phyloP scores from a whole-genome alignment of 2,888 invertebrate species.

The Microplitis manilae region DNA sequence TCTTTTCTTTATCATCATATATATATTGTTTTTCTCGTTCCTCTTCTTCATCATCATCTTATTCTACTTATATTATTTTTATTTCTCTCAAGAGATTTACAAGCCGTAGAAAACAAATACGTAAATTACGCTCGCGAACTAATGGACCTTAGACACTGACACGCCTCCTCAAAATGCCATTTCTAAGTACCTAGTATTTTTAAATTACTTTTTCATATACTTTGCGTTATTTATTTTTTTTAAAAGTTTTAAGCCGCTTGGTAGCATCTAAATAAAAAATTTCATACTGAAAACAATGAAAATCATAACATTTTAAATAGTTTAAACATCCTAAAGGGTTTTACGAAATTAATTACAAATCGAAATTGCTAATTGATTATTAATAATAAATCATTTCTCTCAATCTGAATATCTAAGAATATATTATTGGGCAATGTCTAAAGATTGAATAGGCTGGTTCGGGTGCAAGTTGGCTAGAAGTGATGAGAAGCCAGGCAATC shows the following conservation, averaged over 20 bases:
- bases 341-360: too few species aligned
- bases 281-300: too few species aligned
- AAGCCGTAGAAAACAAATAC: slow-evolving; percentile 70
- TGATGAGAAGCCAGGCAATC: slow-evolving; percentile 69
- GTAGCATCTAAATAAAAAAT: too few species aligned
- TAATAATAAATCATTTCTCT: too few species aligned
- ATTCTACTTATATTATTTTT: slow-evolving; percentile 15
- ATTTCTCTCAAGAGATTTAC: slow-evolving; percentile 60
- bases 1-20: background rate
- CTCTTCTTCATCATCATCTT: background rate
- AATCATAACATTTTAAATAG: too few species aligned
- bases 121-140: slow-evolving; percentile 68
- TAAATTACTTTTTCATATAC: background rate
- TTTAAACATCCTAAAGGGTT: too few species aligned
- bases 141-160: slow-evolving; percentile 57
- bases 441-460: too few species aligned
- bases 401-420: too few species aligned
- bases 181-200: background rate
- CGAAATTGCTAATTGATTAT: too few species aligned
- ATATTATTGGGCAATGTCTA: too few species aligned
- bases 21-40: background rate
- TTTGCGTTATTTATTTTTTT: background rate
- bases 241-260: too few species aligned
- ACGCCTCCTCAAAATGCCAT: slow-evolving; percentile 29
- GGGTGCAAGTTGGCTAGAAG: slow-evolving; percentile 36